A percentile compares a stretch with the other conserved stretches of the same genome.
Conservation (phyloP, 2,797 vertebrate species). For the Gymnothorax reevesii region DNA sequence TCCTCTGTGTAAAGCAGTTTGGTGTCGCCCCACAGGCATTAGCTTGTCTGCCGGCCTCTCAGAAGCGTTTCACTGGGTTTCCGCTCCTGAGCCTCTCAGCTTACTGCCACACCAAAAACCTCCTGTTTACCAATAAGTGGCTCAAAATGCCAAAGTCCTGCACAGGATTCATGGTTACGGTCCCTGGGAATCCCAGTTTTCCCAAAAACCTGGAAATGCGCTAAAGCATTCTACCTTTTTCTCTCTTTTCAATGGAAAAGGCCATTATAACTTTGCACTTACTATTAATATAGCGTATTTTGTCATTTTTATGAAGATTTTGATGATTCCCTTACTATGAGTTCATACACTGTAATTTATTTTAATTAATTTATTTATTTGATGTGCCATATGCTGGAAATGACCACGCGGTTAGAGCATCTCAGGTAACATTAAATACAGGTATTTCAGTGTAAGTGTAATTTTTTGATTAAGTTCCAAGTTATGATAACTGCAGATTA, state of each 20-base stretch:
- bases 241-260: background rate
- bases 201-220: background rate
- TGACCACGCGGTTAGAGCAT: no score
- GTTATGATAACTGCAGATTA: background rate
- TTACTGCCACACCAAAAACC: background rate
- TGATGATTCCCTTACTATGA: background rate
- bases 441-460: background rate
- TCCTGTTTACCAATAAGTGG: background rate
- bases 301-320: no score
- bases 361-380: no score
- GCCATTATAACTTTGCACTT: background rate
- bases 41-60: background rate
- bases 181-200: background rate
- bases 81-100: background rate
- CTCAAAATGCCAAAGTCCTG: background rate
- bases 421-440: background rate
- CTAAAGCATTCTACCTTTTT: background rate
- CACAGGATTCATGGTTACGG: background rate
- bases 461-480: background rate
- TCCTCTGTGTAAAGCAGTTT: slow-evolving; percentile 2
- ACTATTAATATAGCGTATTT: background rate
- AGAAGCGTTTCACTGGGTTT: background rate
- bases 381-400: no score
- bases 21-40: background rate
- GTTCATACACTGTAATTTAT: no score